A percentile compares a stretch with the other conserved stretches of the same genome.
phyloP scores from a whole-genome alignment of 2,888 invertebrate genomes.

The Altica lythri region DNA sequence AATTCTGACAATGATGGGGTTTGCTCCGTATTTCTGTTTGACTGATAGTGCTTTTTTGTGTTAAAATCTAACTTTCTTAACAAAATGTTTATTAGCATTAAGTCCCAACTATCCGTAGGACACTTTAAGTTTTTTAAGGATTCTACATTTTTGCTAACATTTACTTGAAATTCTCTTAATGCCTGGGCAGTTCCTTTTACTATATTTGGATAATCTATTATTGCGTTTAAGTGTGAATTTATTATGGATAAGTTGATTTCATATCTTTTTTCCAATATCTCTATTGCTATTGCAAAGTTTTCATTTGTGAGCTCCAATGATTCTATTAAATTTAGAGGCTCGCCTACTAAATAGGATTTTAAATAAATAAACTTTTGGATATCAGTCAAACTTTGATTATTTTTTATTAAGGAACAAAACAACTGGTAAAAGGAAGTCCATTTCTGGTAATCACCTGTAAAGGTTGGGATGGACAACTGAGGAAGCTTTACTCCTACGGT shows the following conservation, averaged over 20 bases:
- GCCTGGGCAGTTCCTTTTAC: constrained; percentile 1
- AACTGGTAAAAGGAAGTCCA: constrained; percentile 17
- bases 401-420: constrained; percentile 15
- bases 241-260: too few relatives aligned
- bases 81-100: not conserved
- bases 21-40: not conserved
- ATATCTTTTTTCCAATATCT: too few relatives aligned
- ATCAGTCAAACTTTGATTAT: constrained; percentile 9
- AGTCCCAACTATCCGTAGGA: not conserved
- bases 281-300: too few relatives aligned
- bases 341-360: constrained; percentile 15
- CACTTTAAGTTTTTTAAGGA: constrained; percentile 6
- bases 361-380: constrained; percentile 21
- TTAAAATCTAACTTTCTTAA: not conserved
- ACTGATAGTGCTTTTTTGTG: not conserved
- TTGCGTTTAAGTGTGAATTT: too few relatives aligned
- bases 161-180: constrained; percentile 7
- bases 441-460: constrained; percentile 12
- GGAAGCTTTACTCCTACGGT: constrained; percentile 2
- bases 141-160: constrained; percentile 5
- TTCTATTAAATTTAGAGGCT: constrained; percentile 6
- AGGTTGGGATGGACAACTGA: constrained; percentile 11
- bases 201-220: constrained; percentile 7
- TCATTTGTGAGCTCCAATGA: too few relatives aligned
- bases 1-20: not conserved